A percentile compares a stretch with the other conserved stretches of the same genome.
phyloP scores from a whole-genome alignment of 1,140 invertebrate species.

The Heliconius melpomene region DNA sequence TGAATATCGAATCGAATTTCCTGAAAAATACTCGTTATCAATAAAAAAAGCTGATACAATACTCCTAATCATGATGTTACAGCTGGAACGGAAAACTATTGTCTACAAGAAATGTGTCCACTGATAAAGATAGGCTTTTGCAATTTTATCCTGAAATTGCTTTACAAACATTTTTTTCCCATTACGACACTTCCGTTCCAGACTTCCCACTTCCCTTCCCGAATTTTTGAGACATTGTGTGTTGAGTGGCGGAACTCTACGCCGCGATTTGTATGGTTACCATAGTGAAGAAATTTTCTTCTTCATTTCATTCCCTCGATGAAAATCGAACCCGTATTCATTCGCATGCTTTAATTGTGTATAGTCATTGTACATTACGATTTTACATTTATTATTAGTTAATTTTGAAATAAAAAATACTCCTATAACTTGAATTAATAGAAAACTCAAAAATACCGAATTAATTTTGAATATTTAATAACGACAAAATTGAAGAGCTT shows the following conservation, averaged over 20 bases:
- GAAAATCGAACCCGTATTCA: too few relatives aligned
- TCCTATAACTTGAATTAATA: not conserved
- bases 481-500: not conserved
- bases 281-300: too few relatives aligned
- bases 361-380: too few relatives aligned
- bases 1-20: slow-evolving; percentile 20
- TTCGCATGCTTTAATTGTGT: too few relatives aligned
- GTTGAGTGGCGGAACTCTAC: not conserved
- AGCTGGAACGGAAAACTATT: slow-evolving; percentile 28
- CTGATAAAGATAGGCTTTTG: not conserved
- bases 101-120: slow-evolving; percentile 31
- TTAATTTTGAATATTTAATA: slow-evolving; percentile 3
- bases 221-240: not conserved
- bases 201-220: too few relatives aligned
- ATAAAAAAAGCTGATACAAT: slow-evolving; percentile 1
- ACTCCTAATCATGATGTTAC: slow-evolving; percentile 13
- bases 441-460: not conserved
- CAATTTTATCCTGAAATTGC: not conserved
- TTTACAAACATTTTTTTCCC: not conserved
- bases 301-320: too few relatives aligned
- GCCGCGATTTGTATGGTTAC: too few relatives aligned
- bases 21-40: slow-evolving; percentile 16
- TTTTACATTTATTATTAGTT: too few relatives aligned
- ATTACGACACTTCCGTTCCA: not conserved
- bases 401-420: too few relatives aligned